Base-by-base conservation (phyloP, 2,888 invertebrate species). In the Girardia tigrina region DNA sequence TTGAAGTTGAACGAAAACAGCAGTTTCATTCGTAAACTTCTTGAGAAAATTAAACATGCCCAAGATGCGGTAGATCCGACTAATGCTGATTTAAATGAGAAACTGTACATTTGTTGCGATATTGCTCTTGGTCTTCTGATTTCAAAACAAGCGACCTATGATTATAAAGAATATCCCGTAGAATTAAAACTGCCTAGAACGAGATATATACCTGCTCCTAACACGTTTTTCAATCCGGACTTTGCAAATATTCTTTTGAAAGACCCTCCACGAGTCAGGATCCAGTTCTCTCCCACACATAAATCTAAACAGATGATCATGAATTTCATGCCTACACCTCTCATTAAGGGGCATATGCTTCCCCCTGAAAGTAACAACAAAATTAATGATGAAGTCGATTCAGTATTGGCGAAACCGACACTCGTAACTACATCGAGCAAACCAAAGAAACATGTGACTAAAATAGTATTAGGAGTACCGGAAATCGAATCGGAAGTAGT, bases 61-160 rank as follows among this genome's bases (percentile, higher is more conserved):
- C 91, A 91, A 83, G 93, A 93, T 83, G 91, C 91, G 1, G 86
- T 91, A 78, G 88, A 89, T 79, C 90, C 91, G 29, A 90, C 90
- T 23, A 91, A 92, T 82, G 90, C 91, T 79, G 86, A 87, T 42
- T 87, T 89, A 78, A 94, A 94, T 0, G 85, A 94, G 92, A 94
- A 93, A 90, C 86, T 97, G 83, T 97, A 94, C 90, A 91, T 94
- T 28, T 89, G 92, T 75, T 94, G 94, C 87, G 97, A 97, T 87
- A 87, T 97, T 79, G 91, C 94, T 20, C 89, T 93, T 87, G 90
- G 91, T 72, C 88, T 97, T 81, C 89, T 97, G 79, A 88, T 91
- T 86, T 88, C 91, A 76, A 92, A 92, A 82, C 90, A 91, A 72
- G 88, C 89, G 75, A 90, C 89, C 82, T 92, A 91, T 86, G 92